phyloP scores from a whole-genome alignment of 92 coral and sea anemone genomes.

The Blastomussa wellsi region DNA sequence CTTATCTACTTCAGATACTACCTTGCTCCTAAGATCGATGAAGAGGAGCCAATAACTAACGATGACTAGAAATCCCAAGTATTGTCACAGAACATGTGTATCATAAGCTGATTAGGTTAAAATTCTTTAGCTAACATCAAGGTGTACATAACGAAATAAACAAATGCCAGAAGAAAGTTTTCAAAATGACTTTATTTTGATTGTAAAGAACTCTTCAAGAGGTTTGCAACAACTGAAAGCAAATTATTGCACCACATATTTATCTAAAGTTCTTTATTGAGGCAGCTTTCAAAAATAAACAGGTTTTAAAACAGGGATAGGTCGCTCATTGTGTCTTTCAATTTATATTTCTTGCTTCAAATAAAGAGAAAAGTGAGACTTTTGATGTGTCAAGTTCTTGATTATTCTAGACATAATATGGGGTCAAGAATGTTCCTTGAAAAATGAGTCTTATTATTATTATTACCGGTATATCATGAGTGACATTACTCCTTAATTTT shows the following conservation, averaged over 20 bases:
- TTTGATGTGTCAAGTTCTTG: neutral
- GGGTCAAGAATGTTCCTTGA: too few relatives aligned
- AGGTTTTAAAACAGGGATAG: neutral
- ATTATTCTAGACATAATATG: neutral
- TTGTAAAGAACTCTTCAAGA: neutral
- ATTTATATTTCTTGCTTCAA: neutral
- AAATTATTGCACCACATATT: neutral
- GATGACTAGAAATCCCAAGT: constrained; percentile 36
- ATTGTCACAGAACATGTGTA: neutral
- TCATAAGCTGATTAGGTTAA: neutral
- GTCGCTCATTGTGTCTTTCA: neutral
- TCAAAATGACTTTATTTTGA: neutral
- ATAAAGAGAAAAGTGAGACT: neutral
- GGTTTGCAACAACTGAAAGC: neutral
- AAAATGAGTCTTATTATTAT: too few relatives aligned
- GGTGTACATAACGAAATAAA: constrained; percentile 5
- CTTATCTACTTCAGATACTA: constrained; percentile 45
- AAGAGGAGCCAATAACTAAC: constrained; percentile 60
- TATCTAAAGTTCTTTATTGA: neutral
- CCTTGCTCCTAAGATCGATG: constrained; percentile 93
- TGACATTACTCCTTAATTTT: too few relatives aligned
- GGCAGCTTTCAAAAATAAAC: neutral
- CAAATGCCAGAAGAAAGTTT: neutral
- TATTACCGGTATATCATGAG: too few relatives aligned
- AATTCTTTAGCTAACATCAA: neutral